Evolutionary conservation across 2,113 vertebrate species (phyloP).

Genomic region (Semicossyphus pulcher): DNA sequence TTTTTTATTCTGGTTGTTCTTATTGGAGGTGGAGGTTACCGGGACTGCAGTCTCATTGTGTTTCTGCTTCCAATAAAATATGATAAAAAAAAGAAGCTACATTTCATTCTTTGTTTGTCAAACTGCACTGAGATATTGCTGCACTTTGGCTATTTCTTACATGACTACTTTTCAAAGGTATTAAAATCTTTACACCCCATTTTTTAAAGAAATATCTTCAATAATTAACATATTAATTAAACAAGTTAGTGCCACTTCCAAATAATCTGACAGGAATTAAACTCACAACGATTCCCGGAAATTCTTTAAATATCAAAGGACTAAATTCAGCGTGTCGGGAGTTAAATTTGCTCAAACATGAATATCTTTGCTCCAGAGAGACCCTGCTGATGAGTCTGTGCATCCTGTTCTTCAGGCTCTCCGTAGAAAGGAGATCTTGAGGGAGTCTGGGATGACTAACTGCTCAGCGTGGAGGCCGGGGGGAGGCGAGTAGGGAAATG

Average conservation of each 20-base stretch:
- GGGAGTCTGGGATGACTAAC: slow-evolving; percentile 79
- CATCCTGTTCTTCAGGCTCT: slow-evolving; percentile 59
- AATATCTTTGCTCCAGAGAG: neutral
- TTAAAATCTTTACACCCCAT: no score
- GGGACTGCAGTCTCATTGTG: slow-evolving; percentile 76
- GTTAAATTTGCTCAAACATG: neutral
- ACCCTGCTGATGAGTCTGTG: neutral
- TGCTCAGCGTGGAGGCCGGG: slow-evolving; percentile 59
- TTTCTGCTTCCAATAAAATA: slow-evolving; percentile 86
- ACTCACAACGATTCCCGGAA: neutral
- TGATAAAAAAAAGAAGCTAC: slow-evolving; percentile 18
- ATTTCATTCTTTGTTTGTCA: neutral
- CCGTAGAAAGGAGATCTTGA: slow-evolving; percentile 80
- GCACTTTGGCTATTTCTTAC: no score
- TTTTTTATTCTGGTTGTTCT: slow-evolving; percentile 80
- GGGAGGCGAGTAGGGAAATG: slow-evolving; percentile 72
- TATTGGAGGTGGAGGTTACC: slow-evolving; percentile 74
- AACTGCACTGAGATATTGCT: neutral
- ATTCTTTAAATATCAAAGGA: slow-evolving; percentile 9
- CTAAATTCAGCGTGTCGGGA: neutral
- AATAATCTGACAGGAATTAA: neutral
- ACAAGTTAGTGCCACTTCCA: no score
- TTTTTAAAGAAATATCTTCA: no score
- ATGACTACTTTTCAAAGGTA: no score
- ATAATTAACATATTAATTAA: neutral